Evolutionary conservation across 37 sponge, comb jelly and placozoan species (phyloP), one percentile per base, ranked within the genome.

Genomic region (Aphrocallistes beatrix): DNA sequence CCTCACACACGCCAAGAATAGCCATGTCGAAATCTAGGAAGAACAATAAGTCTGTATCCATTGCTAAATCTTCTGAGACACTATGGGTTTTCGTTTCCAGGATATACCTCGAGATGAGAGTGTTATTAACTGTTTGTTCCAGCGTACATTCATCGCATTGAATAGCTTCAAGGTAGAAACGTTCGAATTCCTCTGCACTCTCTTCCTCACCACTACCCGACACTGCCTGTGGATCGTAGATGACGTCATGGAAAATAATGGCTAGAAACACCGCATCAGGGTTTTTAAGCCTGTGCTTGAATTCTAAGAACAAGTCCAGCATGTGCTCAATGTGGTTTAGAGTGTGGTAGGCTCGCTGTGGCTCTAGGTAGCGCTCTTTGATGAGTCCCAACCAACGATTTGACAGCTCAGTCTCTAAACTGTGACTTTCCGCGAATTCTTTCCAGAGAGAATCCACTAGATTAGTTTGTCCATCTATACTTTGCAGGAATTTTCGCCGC

Each of bases 1-100:
- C 34, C 75, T 3, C 21, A 6, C n/a, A 3, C n/a, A 28, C 34
- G 75, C 75, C 75, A 19, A 60, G 21, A 25, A 60, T 60, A 3
- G 75, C 75, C 75, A 60, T 60, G 21, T 60, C 75, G 75, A 60
- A 60, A 28, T 60, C 75, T 32, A 60, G 75, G 75, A 60, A 60
- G 6, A 60, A 60, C 34, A 60, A 19, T 30, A 60, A 28, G 34
- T 60, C 75, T 3, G 8, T 32, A 60, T 60, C 75, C 3, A 30
- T 60, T 6, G 75, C 75, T 19, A 60, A 30, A 60, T 6, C 25
- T 8, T 19, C 28, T 60, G 75, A 3, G 10, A 60, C 21, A 6
- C 17, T 19, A 28, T 60, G 75, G 6, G 75, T 60, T 28, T 60
- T 60, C 3, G 75, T 60, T 60, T 60, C 75, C n/a, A 60, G 75